Evolutionary conservation across 2,797 vertebrate species (phyloP), one percentile per base, ranked within the genome.

Genomic region (Arnoldichthys spilopterus): DNA sequence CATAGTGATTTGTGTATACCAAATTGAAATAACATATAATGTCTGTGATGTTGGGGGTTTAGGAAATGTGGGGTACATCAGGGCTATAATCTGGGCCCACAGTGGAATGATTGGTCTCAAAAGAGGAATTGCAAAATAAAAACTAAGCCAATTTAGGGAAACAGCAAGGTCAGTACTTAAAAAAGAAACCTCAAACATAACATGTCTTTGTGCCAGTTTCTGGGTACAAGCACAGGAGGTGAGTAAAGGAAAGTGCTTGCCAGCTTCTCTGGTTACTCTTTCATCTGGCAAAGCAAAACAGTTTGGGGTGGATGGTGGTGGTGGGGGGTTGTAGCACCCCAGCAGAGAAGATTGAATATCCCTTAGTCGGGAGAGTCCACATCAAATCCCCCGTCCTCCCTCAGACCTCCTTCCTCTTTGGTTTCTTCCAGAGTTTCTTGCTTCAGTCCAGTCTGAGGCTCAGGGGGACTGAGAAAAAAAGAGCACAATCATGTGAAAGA

Each of bases 201-300:
- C 73, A 76, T 67, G 66, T 37, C 61, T 83, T 89, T 90, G 68
- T 87, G 88, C 88, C 83, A 0, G 28, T 89, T 88, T 91, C 89
- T 93, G 90, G 90, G 92, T 92, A 90, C 86, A 88, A 88, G 88
- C 93, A 93, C 94, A 94, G 93, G 92, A 94, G 95, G 92, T 92
- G 91, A 89, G 91, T 88, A 88, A 90, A 88, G 85, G 77, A 92
- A 83, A 93, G 92, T 95, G 47, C 95, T 95, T 92, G 90, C 93
- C 96, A 93, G 94, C 95, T 96, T 96, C 96, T 96, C 92, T 92
- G 94, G 94, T 94, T 95, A 92, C 90, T 91, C 94, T 96, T 97
- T 97, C 95, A 96, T 97, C 94, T 89, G 72, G 84, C 81, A 82
- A 92, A 92, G 85, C 89, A 88, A 92, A 93, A 92, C 90, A 90